Conservation (phyloP, 2,888 invertebrate species). For the Stegophylla sp. region DNA sequence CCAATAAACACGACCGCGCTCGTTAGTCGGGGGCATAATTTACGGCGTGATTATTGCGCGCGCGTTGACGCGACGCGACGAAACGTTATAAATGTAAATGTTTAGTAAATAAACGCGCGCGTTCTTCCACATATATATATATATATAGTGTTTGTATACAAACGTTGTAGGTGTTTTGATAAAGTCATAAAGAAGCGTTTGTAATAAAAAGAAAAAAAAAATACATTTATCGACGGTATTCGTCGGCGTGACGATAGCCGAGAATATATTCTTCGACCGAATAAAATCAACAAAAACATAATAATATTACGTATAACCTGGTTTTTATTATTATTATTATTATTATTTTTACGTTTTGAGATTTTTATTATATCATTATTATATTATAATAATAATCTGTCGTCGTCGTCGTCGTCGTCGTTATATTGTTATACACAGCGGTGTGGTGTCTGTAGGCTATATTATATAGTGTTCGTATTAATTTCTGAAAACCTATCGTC, state of each 20-base stretch:
- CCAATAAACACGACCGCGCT: background rate
- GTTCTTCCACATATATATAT: background rate
- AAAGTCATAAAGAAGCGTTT: background rate
- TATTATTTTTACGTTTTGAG: no score
- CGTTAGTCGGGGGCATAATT: conserved; percentile 25
- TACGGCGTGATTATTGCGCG: background rate
- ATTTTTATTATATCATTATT: no score
- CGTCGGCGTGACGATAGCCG: background rate
- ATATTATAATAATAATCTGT: no score
- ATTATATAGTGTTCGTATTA: no score
- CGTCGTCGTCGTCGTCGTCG: no score
- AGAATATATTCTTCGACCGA: background rate
- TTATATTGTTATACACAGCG: no score
- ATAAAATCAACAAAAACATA: background rate
- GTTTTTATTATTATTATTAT: no score
- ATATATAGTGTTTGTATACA: background rate
- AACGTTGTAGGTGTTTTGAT: background rate
- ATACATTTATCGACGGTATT: background rate
- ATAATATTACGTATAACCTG: no score
- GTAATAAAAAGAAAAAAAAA: background rate
- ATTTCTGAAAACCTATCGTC: no score
- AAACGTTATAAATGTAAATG: background rate
- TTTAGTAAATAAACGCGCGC: background rate
- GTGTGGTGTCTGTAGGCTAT: no score
- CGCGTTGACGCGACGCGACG: background rate